Percentiles rank a stretch among this genome's conserved stretches.
These are phyloP conservation scores for Thaleichthys pacificus DNA, from an alignment of 2,797 vertebrate genomes.

Conservation along the genomic window DNA sequence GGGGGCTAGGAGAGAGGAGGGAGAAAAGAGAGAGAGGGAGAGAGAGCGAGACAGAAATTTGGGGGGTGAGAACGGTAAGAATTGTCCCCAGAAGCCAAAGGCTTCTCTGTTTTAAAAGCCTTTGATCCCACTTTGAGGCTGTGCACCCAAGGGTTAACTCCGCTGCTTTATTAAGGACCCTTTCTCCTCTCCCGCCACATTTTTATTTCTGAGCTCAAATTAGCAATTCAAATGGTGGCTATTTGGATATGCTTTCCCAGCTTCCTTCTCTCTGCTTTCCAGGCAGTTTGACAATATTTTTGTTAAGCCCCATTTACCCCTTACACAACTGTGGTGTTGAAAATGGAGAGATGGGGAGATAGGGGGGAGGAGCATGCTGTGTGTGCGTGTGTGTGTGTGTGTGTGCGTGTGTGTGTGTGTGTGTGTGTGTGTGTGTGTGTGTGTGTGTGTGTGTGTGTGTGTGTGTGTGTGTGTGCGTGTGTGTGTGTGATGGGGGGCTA, in stretches of 20 bases:
- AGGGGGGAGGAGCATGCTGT: slow-evolving; percentile 27
- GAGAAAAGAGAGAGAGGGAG: slow-evolving; percentile 6
- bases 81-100: slow-evolving; percentile 52
- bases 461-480: slow-evolving; percentile 10
- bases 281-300: slow-evolving; percentile 80
- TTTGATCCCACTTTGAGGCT: slow-evolving; percentile 59
- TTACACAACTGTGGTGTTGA: slow-evolving; percentile 58
- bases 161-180: slow-evolving; percentile 59
- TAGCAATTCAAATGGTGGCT: slow-evolving; percentile 75
- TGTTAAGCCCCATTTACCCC: slow-evolving; percentile 73
- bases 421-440: background rate
- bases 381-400: slow-evolving; percentile 9
- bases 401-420: too few species aligned
- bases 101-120: slow-evolving; percentile 54
- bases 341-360: slow-evolving; percentile 35
- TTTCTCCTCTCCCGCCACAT: slow-evolving; percentile 47
- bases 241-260: slow-evolving; percentile 70
- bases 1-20: slow-evolving; percentile 2
- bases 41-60: background rate
- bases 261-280: slow-evolving; percentile 71
- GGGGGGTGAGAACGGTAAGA: slow-evolving; percentile 33
- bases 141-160: slow-evolving; percentile 63
- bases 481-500: too few species aligned
- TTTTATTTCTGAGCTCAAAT: slow-evolving; percentile 56
- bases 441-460: slow-evolving; percentile 23